Evolutionary conservation across 1,140 invertebrate species (phyloP).

Genomic region (Limonius californicus): DNA sequence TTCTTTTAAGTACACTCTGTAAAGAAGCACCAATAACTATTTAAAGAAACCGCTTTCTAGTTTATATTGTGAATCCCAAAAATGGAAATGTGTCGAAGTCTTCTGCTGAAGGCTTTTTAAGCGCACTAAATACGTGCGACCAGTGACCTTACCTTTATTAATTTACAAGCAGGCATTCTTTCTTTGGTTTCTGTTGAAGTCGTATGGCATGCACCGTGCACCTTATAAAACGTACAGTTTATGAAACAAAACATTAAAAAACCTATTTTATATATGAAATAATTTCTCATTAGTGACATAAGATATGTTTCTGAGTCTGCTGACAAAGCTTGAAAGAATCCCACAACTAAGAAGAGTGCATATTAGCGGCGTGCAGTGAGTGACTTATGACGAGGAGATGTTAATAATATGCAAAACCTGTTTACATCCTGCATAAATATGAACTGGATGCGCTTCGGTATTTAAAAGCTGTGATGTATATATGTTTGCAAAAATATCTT

Average conservation of each 20-base stretch:
- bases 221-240: background rate
- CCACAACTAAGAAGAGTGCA: conserved; percentile 19
- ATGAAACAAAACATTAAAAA: conserved; percentile 17
- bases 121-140: background rate
- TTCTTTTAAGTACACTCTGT: too few species aligned
- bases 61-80: background rate
- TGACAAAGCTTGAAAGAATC: conserved; percentile 31
- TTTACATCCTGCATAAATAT: conserved; percentile 23
- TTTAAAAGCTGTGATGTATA: background rate
- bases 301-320: conserved; percentile 29
- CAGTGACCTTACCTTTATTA: background rate
- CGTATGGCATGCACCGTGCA: background rate
- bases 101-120: too few species aligned
- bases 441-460: background rate
- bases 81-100: too few species aligned
- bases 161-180: background rate
- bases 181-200: background rate
- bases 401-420: conserved; percentile 34
- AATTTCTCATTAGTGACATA: conserved; percentile 35
- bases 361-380: conserved; percentile 33
- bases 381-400: conserved; percentile 36
- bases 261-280: conserved; percentile 29
- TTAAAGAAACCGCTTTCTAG: background rate
- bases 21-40: background rate
- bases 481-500: too few species aligned